Percentiles rank a stretch among this genome's conserved stretches.
Conservation (phyloP, 2,888 invertebrate species). For the Plutella xylostella region DNA sequence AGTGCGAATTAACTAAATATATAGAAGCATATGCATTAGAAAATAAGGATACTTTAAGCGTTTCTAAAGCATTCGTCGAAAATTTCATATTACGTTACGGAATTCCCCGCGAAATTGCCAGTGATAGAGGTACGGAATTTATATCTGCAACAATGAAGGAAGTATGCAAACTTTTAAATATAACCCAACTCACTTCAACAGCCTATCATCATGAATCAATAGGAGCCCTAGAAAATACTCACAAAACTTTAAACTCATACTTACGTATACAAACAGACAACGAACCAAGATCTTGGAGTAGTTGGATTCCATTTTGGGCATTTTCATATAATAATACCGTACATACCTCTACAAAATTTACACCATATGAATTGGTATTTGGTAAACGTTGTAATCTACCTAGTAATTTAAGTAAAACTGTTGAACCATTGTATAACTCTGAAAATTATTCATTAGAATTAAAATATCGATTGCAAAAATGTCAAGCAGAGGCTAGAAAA, state of each 20-base stretch:
- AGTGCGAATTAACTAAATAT: constrained; percentile 4
- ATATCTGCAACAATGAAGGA: neutral
- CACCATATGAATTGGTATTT: neutral
- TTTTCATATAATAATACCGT: constrained; percentile 2
- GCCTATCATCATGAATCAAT: constrained; percentile 1
- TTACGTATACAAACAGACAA: neutral
- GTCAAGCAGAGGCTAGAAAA: neutral
- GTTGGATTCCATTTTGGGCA: constrained; percentile 1
- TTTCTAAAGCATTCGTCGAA: constrained; percentile 2
- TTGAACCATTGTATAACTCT: neutral
- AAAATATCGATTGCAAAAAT: neutral
- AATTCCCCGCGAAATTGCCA: neutral
- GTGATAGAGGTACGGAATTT: constrained; percentile 1
- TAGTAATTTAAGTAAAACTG: constrained; percentile 1
- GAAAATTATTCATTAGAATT: neutral
- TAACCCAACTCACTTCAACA: neutral
- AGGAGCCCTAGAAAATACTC: neutral
- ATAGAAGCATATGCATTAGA: neutral
- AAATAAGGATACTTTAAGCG: neutral
- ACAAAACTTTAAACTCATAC: neutral
- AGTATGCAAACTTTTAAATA: neutral
- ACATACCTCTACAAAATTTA: neutral
- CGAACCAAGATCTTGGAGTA: neutral
- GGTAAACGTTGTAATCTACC: neutral
- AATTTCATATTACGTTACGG: neutral